phyloP scores from a whole-genome alignment of 2,888 invertebrate species.

The Drosophila engyochracea region DNA sequence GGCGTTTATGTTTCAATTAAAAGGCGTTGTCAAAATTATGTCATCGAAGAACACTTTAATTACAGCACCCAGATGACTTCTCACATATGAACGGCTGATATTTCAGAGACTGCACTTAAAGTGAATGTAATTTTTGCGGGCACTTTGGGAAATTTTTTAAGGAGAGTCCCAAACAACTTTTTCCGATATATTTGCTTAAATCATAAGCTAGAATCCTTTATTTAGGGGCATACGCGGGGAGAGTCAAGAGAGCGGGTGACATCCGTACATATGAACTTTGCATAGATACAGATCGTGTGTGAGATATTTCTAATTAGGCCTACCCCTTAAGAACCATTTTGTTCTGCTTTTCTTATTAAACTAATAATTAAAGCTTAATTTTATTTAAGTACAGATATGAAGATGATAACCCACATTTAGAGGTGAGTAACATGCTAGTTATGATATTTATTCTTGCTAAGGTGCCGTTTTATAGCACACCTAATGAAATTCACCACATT shows the following conservation, averaged over 20 bases:
- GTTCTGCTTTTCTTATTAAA: neutral
- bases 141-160: too few relatives aligned
- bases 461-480: slow-evolving; percentile 36
- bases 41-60: slow-evolving; percentile 37
- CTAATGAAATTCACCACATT: slow-evolving; percentile 35
- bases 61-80: slow-evolving; percentile 18
- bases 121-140: neutral
- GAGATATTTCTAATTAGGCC: neutral
- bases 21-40: slow-evolving; percentile 56
- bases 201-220: neutral
- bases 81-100: neutral
- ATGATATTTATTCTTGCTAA: neutral
- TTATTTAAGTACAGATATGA: neutral
- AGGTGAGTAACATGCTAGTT: neutral
- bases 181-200: neutral
- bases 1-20: slow-evolving; percentile 77
- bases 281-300: neutral
- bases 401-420: neutral
- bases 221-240: neutral
- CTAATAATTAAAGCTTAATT: neutral
- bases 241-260: neutral
- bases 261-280: neutral
- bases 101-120: slow-evolving; percentile 3
- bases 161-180: neutral
- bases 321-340: neutral